phyloP scores from a whole-genome alignment of 2,113 vertebrate genomes.

The Podocnemis expansa region DNA sequence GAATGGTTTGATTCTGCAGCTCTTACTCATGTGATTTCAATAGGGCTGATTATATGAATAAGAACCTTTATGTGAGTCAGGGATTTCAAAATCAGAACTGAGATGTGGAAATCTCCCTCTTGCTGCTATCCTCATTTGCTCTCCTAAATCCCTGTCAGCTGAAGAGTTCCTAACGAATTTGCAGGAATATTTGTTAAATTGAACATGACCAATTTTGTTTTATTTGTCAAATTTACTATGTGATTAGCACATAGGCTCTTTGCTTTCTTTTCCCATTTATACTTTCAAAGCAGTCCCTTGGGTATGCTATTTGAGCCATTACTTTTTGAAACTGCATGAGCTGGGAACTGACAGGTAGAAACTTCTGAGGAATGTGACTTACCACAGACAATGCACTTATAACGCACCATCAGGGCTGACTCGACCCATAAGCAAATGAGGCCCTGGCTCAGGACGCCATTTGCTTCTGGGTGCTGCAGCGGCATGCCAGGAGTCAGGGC shows the following conservation, averaged over 20 bases:
- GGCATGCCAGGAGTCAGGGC: no score
- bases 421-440: no score
- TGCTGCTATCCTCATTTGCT: neutral
- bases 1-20: neutral
- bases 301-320: neutral
- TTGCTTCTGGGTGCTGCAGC: no score
- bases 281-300: neutral
- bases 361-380: neutral
- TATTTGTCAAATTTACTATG: neutral
- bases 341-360: neutral
- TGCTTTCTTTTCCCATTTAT: neutral
- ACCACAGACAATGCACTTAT: slow-evolving; percentile 27
- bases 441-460: no score
- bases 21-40: neutral
- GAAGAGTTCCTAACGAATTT: neutral
- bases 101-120: neutral
- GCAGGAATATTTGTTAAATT: neutral
- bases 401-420: no score
- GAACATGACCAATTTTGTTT: neutral
- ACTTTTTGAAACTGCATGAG: slow-evolving; percentile 2
- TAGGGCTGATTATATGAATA: neutral
- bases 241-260: neutral
- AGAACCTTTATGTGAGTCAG: neutral
- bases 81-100: neutral
- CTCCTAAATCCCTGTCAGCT: neutral